A percentile compares a stretch with the other conserved stretches of the same genome.
These are phyloP conservation scores for Cossypha heuglini DNA, from an alignment of 2,797 vertebrate genomes.

Conservation along the genomic window DNA sequence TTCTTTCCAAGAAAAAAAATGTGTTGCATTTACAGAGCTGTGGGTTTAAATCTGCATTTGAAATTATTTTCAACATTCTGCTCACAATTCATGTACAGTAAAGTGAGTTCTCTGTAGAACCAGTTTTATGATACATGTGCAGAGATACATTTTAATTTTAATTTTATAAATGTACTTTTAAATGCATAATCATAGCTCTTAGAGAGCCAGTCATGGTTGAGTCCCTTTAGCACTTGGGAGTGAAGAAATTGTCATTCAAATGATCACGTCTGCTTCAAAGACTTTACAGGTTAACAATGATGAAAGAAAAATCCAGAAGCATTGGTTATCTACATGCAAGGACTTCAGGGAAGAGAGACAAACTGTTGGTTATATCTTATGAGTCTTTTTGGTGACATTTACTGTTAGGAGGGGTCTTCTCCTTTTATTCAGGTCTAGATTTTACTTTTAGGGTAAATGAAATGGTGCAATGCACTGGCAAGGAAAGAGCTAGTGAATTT, in stretches of 20 bases:
- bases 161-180: neutral
- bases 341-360: neutral
- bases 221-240: neutral
- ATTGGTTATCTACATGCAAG: neutral
- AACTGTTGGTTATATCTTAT: neutral
- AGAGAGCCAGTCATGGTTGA: neutral
- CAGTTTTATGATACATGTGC: neutral
- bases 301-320: fast-evolving
- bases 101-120: neutral
- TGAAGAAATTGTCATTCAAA: neutral
- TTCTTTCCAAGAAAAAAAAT: neutral
- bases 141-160: neutral
- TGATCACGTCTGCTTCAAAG: neutral
- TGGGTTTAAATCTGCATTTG: neutral
- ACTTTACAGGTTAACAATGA: neutral
- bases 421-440: neutral
- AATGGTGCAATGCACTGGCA: fast-evolving
- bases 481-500: neutral
- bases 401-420: neutral
- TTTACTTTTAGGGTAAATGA: neutral
- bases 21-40: neutral
- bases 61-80: neutral
- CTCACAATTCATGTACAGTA: neutral
- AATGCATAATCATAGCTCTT: neutral
- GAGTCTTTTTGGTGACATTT: neutral